Evolutionary conservation across 1,140 invertebrate genomes (phyloP), one percentile per base, ranked within the genome.

Genomic region (Euwallacea fornicatus): DNA sequence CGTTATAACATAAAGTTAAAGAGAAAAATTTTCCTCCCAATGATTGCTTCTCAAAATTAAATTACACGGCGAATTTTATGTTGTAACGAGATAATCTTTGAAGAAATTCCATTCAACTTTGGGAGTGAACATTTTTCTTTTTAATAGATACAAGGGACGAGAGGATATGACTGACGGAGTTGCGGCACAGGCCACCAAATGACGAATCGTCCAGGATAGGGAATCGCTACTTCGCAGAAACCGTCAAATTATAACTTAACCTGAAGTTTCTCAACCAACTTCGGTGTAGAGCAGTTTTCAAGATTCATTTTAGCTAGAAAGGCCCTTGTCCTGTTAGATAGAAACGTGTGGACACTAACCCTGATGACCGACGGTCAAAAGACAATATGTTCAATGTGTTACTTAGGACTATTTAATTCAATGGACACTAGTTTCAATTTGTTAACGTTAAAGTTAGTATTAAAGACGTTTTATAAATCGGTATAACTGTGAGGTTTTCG

Each of bases 91-190:
- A 86, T 86, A 16, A 7, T 46, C 63, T 64, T 46, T 65, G 16
- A 64, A 74, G 69, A 74, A 56, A 16, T 21, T 21, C 9, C 9
- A 9, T 21, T 41, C 10, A 33, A 33, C 73, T 73, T 73, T 81
- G 80, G 80, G 80, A 81, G 80, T 78, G 72, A 80, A 76, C 82
- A 82, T 82, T 85, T 85, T 86, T 84, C 84, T 81, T 83, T 82
- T 84, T 82, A 76, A 78, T 85, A 87, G 86, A 87, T 85, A 85
- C 86, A 77, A 85, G 85, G 80, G 85, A 87, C 77, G 85, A 87
- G 81, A 83, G 83, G 79, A 86, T 86, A 79, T 87, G 83, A 83
- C 70, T 66, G 58, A 63, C 72, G 42, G 41, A 33, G 56, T 63
- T 61, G 63, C 64, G n/a, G 53, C 50, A 71, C 33, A 64, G 69